A percentile compares a stretch with the other conserved stretches of the same genome.
Evolutionary conservation across 2,888 invertebrate species (phyloP).

Genomic region (Geotrupes spiniger): DNA sequence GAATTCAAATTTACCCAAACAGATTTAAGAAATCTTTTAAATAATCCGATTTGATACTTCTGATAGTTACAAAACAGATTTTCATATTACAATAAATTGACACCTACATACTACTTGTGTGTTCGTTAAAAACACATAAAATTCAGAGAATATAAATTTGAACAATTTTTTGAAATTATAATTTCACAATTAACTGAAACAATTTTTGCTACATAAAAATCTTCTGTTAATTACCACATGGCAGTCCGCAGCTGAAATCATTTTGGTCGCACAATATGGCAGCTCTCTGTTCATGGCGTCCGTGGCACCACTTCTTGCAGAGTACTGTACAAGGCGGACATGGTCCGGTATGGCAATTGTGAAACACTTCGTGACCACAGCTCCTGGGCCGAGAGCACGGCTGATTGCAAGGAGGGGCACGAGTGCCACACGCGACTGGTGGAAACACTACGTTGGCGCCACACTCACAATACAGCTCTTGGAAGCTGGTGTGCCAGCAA

Average conservation of each 20-base stretch:
- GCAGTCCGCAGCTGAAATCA: slow-evolving; percentile 86
- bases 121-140: too few species aligned
- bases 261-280: slow-evolving; percentile 85
- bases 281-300: slow-evolving; percentile 65
- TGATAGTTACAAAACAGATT: too few species aligned
- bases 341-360: slow-evolving; percentile 74
- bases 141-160: too few species aligned
- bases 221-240: slow-evolving; percentile 70
- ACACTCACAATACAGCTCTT: slow-evolving; percentile 89
- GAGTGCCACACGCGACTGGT: slow-evolving; percentile 90
- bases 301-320: slow-evolving; percentile 73
- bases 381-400: slow-evolving; percentile 73
- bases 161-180: too few species aligned
- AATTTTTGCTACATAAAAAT: too few species aligned
- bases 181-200: too few species aligned
- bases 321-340: slow-evolving; percentile 88
- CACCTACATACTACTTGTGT: too few species aligned
- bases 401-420: slow-evolving; percentile 73
- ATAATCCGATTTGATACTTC: too few species aligned
- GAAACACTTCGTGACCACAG: slow-evolving; percentile 81
- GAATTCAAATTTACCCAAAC: too few species aligned
- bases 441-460: slow-evolving; percentile 83
- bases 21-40: too few species aligned
- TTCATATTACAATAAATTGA: too few species aligned
- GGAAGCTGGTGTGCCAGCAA: slow-evolving; percentile 77